These are phyloP conservation scores for Rhinogobius similis DNA, from an alignment of 2,113 vertebrate genomes.

Conservation along the genomic window DNA sequence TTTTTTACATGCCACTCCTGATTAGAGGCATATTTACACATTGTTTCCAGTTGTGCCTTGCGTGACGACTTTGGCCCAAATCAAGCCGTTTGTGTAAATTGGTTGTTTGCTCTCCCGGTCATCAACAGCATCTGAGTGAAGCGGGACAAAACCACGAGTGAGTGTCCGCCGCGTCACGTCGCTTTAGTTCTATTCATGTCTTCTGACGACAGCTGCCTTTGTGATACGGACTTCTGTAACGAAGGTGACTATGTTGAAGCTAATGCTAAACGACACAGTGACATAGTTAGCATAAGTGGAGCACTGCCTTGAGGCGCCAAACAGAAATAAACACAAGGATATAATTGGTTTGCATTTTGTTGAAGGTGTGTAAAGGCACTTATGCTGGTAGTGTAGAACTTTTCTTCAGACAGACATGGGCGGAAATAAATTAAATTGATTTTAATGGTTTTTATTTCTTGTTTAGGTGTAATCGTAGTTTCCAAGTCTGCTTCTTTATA, in stretches of 20 bases:
- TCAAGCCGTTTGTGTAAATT: constrained; percentile 4
- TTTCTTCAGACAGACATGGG: too few species aligned
- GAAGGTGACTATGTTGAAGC: constrained; percentile 58
- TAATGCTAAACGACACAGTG: constrained; percentile 59
- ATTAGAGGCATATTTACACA: background rate
- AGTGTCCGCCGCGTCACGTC: constrained; percentile 1
- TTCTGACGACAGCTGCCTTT: constrained; percentile 25
- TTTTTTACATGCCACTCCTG: background rate
- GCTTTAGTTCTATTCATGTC: constrained; percentile 17
- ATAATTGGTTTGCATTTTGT: constrained; percentile 49
- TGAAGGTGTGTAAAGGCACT: constrained; percentile 11
- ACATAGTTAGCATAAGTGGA: constrained; percentile 56
- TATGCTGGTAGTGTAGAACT: constrained; percentile 32
- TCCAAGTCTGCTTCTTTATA: too few species aligned
- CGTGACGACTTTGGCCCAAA: constrained; percentile 16
- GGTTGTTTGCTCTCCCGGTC: constrained; percentile 9
- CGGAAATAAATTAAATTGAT: too few species aligned
- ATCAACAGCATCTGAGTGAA: constrained; percentile 49
- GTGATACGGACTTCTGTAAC: constrained; percentile 34
- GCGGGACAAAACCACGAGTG: constrained; percentile 26
- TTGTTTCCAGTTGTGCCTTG: background rate
- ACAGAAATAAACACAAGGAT: constrained; percentile 53
- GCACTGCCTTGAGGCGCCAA: constrained; percentile 44
- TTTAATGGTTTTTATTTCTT: too few species aligned
- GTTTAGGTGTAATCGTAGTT: too few species aligned